Evolutionary conservation across 2,888 invertebrate species (phyloP).

Genomic region (Coronaproctus castanopsis): DNA sequence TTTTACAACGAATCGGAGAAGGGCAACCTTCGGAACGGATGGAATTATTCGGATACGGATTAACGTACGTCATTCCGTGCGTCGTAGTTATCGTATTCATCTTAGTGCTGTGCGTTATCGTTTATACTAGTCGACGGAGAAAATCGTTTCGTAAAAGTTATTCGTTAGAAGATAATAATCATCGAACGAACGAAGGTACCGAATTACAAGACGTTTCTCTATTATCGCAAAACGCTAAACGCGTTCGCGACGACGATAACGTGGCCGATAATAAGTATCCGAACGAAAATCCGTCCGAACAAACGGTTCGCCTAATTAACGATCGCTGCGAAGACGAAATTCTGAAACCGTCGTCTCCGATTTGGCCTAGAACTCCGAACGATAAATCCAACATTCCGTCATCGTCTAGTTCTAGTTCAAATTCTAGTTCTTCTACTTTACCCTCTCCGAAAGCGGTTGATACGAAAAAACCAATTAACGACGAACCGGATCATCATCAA

Average conservation of each 20-base stretch:
- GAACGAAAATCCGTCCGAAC: not conserved
- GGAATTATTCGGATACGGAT: not conserved
- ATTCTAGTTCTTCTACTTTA: no score
- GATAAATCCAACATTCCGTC: not conserved
- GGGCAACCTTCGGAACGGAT: not conserved
- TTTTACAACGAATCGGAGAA: no score
- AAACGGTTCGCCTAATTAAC: slow-evolving; percentile 5
- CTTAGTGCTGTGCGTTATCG: not conserved
- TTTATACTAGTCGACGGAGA: slow-evolving; percentile 2
- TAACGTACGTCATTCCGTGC: slow-evolving; percentile 5
- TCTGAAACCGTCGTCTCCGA: not conserved
- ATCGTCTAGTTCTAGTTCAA: not conserved
- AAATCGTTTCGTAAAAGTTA: not conserved
- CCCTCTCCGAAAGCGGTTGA: no score
- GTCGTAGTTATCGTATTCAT: slow-evolving; percentile 4
- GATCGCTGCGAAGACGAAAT: not conserved
- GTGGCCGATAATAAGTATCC: slow-evolving; percentile 2
- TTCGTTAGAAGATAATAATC: not conserved
- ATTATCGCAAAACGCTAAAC: not conserved
- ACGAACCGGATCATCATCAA: not conserved
- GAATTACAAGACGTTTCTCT: slow-evolving; percentile 10
- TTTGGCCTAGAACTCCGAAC: not conserved
- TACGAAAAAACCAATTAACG: no score
- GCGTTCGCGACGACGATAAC: no score
- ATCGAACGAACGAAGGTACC: slow-evolving; percentile 1